phyloP scores from a whole-genome alignment of 2,888 invertebrate genomes.

The Lithosia quadra region DNA sequence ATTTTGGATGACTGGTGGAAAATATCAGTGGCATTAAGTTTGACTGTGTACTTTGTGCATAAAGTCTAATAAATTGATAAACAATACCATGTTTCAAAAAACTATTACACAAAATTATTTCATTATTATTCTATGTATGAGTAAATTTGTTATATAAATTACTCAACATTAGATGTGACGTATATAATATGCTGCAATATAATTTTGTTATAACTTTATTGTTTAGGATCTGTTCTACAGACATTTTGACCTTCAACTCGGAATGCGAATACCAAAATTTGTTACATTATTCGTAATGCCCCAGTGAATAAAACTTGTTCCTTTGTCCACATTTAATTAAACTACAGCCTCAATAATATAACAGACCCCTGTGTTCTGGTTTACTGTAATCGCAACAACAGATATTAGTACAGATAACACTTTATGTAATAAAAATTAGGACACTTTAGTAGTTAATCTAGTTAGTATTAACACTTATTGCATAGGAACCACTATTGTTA shows the following conservation, averaged over 20 bases:
- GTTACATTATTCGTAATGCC: conserved; percentile 40
- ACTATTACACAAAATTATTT: not conserved
- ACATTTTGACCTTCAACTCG: conserved; percentile 27
- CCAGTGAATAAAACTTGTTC: conserved; percentile 37
- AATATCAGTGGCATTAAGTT: too few relatives aligned
- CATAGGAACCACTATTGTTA: too few relatives aligned
- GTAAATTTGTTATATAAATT: not conserved
- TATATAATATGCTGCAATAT: not conserved
- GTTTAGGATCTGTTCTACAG: conserved; percentile 14
- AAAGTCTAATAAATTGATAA: too few relatives aligned
- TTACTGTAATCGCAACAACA: conserved; percentile 27
- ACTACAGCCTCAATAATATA: conserved; percentile 50
- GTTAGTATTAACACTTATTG: too few relatives aligned
- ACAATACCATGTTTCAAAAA: too few relatives aligned
- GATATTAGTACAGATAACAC: not conserved
- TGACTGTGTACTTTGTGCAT: too few relatives aligned
- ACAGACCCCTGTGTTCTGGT: conserved; percentile 35
- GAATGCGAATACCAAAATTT: conserved; percentile 29
- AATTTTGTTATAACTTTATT: conserved; percentile 5
- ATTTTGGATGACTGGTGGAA: too few relatives aligned
- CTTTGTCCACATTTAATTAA: conserved; percentile 55
- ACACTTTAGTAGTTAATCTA: too few relatives aligned
- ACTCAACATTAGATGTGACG: not conserved
- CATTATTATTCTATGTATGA: not conserved
- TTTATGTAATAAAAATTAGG: too few relatives aligned